phyloP scores from a whole-genome alignment of 2,797 vertebrate species.

The Myiothlypis coronata region DNA sequence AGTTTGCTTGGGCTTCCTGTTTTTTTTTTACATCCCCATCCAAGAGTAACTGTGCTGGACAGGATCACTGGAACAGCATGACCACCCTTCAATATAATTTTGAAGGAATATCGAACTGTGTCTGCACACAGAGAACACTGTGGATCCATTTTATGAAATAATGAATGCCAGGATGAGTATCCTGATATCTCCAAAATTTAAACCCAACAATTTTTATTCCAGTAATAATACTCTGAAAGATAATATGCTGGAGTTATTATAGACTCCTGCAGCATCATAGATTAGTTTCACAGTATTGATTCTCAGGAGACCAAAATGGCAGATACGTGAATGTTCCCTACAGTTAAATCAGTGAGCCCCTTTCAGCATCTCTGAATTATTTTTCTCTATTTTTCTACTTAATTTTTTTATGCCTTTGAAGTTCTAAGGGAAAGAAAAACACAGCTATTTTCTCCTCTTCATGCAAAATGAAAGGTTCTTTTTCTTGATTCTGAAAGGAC shows the following conservation, averaged over 20 bases:
- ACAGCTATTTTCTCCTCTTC: background rate
- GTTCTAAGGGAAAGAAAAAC: background rate
- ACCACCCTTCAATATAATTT: background rate
- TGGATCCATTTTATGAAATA: slow-evolving; percentile 57
- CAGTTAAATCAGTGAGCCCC: slow-evolving; percentile 21
- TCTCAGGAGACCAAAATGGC: background rate
- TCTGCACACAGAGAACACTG: background rate
- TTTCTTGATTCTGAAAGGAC: background rate
- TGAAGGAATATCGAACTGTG: background rate
- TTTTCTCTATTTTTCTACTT: background rate
- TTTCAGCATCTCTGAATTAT: background rate
- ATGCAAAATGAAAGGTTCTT: background rate
- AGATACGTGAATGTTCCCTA: background rate
- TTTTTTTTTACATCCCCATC: background rate
- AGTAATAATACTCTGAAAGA: slow-evolving; percentile 42
- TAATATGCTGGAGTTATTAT: slow-evolving; percentile 5
- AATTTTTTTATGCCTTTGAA: background rate
- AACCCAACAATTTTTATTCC: slow-evolving; percentile 46
- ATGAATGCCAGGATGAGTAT: slow-evolving; percentile 21
- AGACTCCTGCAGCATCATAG: slow-evolving; percentile 11
- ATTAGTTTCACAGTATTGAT: slow-evolving; percentile 43
- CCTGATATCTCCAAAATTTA: slow-evolving; percentile 22
- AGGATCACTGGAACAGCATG: background rate
- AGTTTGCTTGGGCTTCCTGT: background rate
- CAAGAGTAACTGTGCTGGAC: background rate